Percentiles rank a stretch among this genome's conserved stretches.
Evolutionary conservation across 2,888 invertebrate genomes (phyloP).

Genomic region (Embidobia sp.): DNA sequence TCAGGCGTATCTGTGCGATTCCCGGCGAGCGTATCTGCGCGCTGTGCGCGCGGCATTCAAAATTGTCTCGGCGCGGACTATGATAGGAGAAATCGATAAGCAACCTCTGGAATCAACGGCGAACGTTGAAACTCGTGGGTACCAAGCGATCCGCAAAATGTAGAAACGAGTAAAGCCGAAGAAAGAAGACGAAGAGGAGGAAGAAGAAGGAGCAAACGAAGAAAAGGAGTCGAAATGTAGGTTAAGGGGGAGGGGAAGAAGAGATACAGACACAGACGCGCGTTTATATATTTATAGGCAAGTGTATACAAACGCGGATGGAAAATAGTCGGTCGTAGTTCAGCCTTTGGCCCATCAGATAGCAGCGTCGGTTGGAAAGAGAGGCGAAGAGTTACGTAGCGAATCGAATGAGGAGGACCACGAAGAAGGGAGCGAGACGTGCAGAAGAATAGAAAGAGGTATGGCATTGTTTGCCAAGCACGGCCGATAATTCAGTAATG

Average conservation of each 20-base stretch:
- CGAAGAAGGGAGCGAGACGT: constrained; percentile 47
- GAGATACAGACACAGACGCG: constrained; percentile 29
- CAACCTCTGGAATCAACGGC: constrained; percentile 55
- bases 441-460: constrained; percentile 64
- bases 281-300: constrained; percentile 42
- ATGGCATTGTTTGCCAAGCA: constrained; percentile 78
- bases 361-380: constrained; percentile 67
- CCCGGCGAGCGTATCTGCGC: constrained; percentile 48
- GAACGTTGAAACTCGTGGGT: constrained; percentile 60
- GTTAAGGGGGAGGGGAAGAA: no score
- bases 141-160: constrained; percentile 58
- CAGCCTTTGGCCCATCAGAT: constrained; percentile 78
- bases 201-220: constrained; percentile 12
- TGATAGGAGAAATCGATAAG: constrained; percentile 64
- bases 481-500: constrained; percentile 81
- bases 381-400: constrained; percentile 59
- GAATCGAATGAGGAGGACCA: constrained; percentile 54
- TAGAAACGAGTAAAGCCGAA: constrained; percentile 50
- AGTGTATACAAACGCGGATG: constrained; percentile 56
- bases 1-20: constrained; percentile 61
- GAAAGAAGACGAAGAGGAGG: constrained; percentile 37
- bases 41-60: constrained; percentile 61
- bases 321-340: constrained; percentile 74
- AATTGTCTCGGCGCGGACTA: constrained; percentile 63
- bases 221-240: no score